A percentile compares a stretch with the other conserved stretches of the same genome.
phyloP scores from a whole-genome alignment of 2,888 invertebrate species.

The Galeopsomyia nigrocyanea region DNA sequence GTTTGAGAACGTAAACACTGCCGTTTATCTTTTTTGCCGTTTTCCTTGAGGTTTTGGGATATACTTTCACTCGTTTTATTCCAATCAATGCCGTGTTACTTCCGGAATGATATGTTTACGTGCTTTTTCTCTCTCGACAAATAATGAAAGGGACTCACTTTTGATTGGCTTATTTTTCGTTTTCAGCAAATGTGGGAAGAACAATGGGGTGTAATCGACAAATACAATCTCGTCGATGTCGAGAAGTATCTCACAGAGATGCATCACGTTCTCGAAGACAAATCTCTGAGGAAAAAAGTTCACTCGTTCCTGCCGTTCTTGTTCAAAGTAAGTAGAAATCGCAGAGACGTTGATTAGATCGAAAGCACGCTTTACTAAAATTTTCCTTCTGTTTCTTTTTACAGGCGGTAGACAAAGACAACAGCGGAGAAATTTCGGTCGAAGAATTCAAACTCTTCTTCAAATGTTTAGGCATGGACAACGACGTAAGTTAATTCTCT shows the following conservation, averaged over 20 bases:
- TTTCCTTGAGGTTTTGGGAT: too few species aligned
- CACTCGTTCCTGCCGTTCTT: conserved; percentile 85
- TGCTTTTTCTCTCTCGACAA: conserved; percentile 5
- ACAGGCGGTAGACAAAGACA: conserved; percentile 87
- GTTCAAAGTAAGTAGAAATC: conserved; percentile 76
- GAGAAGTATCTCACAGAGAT: conserved; percentile 87
- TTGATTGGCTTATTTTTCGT: conserved; percentile 24
- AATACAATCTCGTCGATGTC: conserved; percentile 85
- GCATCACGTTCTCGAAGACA: conserved; percentile 85
- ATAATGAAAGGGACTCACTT: too few species aligned
- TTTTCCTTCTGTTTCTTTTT: conserved; percentile 34
- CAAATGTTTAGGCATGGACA: conserved; percentile 81
- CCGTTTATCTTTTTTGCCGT: too few species aligned
- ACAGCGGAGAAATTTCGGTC: conserved; percentile 82
- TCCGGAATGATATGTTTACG: not conserved
- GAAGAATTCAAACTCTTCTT: conserved; percentile 88
- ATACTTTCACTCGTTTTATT: not conserved
- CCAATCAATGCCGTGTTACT: too few species aligned
- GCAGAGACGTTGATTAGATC: too few species aligned
- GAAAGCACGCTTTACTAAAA: not conserved
- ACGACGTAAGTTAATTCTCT: conserved; percentile 71
- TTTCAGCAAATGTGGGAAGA: conserved; percentile 83
- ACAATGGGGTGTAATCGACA: conserved; percentile 85
- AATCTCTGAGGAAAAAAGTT: conserved; percentile 79
- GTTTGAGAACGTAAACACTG: too few species aligned